Conservation (phyloP, 2,113 vertebrate species). For the Probosciger aterrimus region DNA sequence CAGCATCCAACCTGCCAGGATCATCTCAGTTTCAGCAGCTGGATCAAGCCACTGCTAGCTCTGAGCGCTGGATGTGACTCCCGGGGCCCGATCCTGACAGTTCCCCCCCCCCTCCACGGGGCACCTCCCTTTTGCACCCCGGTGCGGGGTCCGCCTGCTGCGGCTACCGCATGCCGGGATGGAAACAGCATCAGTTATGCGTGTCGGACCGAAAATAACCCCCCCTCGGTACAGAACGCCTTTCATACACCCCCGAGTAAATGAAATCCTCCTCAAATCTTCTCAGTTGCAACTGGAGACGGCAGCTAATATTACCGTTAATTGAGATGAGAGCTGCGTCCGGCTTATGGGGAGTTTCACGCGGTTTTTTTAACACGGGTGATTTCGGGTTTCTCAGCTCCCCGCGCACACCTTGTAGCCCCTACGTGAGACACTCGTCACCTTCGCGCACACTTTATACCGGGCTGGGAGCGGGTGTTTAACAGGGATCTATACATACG, state of each 20-base stretch:
- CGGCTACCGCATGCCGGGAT: neutral
- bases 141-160: neutral
- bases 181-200: neutral
- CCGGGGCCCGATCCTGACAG: neutral
- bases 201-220: neutral
- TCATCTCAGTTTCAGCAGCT: neutral
- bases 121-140: neutral
- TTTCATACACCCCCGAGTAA: neutral
- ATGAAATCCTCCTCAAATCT: constrained; percentile 12
- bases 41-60: neutral
- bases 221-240: neutral
- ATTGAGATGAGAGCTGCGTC: neutral
- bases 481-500: accelerated
- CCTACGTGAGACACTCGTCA: accelerated
- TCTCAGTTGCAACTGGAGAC: neutral
- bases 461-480: neutral
- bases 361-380: neutral
- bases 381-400: neutral
- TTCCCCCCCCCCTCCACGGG: neutral
- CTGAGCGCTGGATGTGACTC: neutral
- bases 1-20: neutral
- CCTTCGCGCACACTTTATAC: neutral
- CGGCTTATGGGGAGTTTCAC: neutral
- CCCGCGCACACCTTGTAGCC: neutral
- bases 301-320: neutral